A percentile compares a stretch with the other conserved stretches of the same genome.
Evolutionary conservation across 2,113 vertebrate species (phyloP).

Genomic region (Nycticryphes semicollaris): DNA sequence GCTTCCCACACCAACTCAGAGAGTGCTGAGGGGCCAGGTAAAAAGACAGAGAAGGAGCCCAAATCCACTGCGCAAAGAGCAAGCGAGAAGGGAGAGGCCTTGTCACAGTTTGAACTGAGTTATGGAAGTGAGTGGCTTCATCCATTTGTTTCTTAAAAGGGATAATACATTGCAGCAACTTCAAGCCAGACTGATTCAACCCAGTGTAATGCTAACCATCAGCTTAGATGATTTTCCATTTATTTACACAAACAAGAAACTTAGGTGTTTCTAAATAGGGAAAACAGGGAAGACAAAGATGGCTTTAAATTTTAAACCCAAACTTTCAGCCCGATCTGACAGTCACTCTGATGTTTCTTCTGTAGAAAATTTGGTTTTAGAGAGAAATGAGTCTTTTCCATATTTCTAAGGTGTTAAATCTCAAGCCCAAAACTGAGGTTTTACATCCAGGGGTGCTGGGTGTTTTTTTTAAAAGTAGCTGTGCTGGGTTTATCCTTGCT

Average conservation of each 20-base stretch:
- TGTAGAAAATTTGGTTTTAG: background rate
- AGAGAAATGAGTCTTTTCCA: background rate
- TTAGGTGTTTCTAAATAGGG: background rate
- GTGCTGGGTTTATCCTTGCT: background rate
- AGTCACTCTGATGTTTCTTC: background rate
- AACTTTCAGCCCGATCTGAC: background rate
- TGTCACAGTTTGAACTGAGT: slow-evolving; percentile 88
- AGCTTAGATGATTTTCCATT: background rate
- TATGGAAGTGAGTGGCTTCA: slow-evolving; percentile 86
- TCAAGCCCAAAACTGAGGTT: background rate
- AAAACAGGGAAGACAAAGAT: background rate
- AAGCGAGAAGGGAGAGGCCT: slow-evolving; percentile 80
- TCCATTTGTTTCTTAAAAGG: background rate
- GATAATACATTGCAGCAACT: background rate
- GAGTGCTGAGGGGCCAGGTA: slow-evolving; percentile 70
- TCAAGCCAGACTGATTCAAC: background rate
- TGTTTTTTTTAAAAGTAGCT: background rate
- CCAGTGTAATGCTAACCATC: background rate
- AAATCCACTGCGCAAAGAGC: slow-evolving; percentile 76
- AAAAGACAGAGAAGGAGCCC: slow-evolving; percentile 86
- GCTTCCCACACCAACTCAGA: slow-evolving; percentile 63
- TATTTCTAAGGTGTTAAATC: background rate
- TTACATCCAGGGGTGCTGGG: background rate
- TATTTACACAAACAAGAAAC: background rate
- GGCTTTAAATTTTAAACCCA: background rate